phyloP scores from a whole-genome alignment of 2,113 vertebrate genomes.

The Cyprinodon brontotheroides region DNA sequence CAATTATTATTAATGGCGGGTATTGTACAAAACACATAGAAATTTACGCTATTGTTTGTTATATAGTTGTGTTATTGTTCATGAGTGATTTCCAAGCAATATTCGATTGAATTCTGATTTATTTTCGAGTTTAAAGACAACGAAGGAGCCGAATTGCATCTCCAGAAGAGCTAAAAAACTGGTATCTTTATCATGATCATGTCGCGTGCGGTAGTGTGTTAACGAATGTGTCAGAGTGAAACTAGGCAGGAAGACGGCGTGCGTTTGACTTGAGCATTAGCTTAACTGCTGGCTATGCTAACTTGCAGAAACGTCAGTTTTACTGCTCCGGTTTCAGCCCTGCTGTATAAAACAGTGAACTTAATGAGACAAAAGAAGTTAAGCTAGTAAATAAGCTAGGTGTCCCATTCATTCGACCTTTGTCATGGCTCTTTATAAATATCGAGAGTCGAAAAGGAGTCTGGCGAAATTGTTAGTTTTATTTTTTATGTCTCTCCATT shows the following conservation, averaged over 20 bases:
- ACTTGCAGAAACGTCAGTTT: background rate
- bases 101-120: background rate
- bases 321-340: background rate
- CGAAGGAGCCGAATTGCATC: background rate
- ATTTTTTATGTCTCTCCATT: background rate
- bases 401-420: slow-evolving; percentile 32
- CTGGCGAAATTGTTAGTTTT: slow-evolving; percentile 6
- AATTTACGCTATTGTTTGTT: slow-evolving; percentile 7
- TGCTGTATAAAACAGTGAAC: background rate
- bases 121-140: background rate
- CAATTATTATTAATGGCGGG: slow-evolving; percentile 77
- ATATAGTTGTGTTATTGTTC: background rate
- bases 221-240: slow-evolving; percentile 30
- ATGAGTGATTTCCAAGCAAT: background rate
- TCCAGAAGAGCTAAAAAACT: background rate
- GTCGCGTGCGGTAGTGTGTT: slow-evolving; percentile 15
- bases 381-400: slow-evolving; percentile 8
- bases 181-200: slow-evolving; percentile 27
- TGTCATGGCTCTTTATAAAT: background rate
- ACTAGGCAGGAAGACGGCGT: slow-evolving; percentile 20
- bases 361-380: slow-evolving; percentile 24
- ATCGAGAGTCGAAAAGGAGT: slow-evolving; percentile 41
- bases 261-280: slow-evolving; percentile 16
- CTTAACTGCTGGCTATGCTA: slow-evolving; percentile 8
- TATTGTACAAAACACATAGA: slow-evolving; percentile 53